Base-by-base conservation (phyloP, 30 jellyfish, hydroid and myxozoan genomes). In the Pseudorhiza aurosa region DNA sequence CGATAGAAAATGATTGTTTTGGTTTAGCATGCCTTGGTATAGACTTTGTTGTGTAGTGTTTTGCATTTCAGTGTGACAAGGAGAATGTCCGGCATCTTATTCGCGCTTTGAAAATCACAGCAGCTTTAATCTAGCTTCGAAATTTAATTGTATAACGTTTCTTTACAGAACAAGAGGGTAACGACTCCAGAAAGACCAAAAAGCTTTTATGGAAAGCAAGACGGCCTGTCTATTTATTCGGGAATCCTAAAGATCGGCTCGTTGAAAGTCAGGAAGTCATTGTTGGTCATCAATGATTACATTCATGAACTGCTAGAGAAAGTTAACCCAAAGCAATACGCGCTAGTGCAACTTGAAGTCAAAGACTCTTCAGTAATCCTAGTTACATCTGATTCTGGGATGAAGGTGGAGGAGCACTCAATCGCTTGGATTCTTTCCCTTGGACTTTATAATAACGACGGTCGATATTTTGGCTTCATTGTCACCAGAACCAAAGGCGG, bases 391-490 rank as follows among this genome's bases (percentile, higher is more conserved):
- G 37, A 9, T 8, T 37, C 95, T 1, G 73, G 81, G 33, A 62
- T 45, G 39, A 94, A 49, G 65, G 93, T 62, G 58, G 89, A 71
- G 37, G 44, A 78, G 21, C 98, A 92, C 53, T 85, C 96, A 0
- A 68, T 83, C 24, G 92, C 96, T 0, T 92, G 95, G 93, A 75
- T 92, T 31, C 83, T 92, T 2, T 80, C 98, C 1, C 90, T 92
- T 18, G 98, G 98, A 22, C 76, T 92, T 25, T 92, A 85, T 68
- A 70, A 69, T 35, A 35, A 65, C 29, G 98, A 92, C 62, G 84
- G 83, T 15, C 82, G 98, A 24, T 92, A 85, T 72, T 92, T 92
- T 68, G 98, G 96, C 5, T 92, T 67, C 49, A 87, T 87, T 33
- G 87, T 92, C 1, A 37, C 95, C 10, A 75, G 81, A 29, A 71